A percentile compares a stretch with the other conserved stretches of the same genome.
Conservation (phyloP, 2,797 vertebrate species). For the Chaunax sp. region DNA sequence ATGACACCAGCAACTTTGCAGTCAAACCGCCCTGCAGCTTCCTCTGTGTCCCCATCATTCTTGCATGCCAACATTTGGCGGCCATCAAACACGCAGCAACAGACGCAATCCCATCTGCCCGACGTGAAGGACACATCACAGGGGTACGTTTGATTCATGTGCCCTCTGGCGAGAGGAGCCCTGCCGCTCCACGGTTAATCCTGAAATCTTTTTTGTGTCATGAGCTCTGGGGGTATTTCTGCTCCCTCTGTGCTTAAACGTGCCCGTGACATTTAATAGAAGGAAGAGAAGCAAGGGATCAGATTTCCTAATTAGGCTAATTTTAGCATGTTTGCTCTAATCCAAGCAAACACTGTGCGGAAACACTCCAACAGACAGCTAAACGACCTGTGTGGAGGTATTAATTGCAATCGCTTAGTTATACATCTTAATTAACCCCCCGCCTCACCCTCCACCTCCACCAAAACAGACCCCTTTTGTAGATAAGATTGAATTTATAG, state of each 20-base stretch:
- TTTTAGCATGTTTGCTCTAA: slow-evolving; percentile 69
- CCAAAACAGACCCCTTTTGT: slow-evolving; percentile 43
- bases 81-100: slow-evolving; percentile 45
- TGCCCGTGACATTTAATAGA: slow-evolving; percentile 39
- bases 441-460: slow-evolving; percentile 22
- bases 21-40: slow-evolving; percentile 23
- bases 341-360: slow-evolving; percentile 44
- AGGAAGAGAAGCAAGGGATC: slow-evolving; percentile 47
- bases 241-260: slow-evolving; percentile 44
- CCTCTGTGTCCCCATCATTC: slow-evolving; percentile 29
- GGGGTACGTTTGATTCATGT: slow-evolving; percentile 64
- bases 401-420: slow-evolving; percentile 73
- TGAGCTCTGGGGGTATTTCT: slow-evolving; percentile 37
- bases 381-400: slow-evolving; percentile 67
- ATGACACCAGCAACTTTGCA: slow-evolving; percentile 53
- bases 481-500: slow-evolving; percentile 44
- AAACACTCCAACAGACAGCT: slow-evolving; percentile 65
- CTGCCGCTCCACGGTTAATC: slow-evolving; percentile 41
- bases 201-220: slow-evolving; percentile 58
- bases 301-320: slow-evolving; percentile 74
- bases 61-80: slow-evolving; percentile 32
- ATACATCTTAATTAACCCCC: slow-evolving; percentile 78
- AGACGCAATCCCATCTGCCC: slow-evolving; percentile 56
- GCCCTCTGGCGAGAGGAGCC: slow-evolving; percentile 53
- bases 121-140: slow-evolving; percentile 65